phyloP scores from a whole-genome alignment of 2,888 invertebrate species.

The Ophion ventricosus region DNA sequence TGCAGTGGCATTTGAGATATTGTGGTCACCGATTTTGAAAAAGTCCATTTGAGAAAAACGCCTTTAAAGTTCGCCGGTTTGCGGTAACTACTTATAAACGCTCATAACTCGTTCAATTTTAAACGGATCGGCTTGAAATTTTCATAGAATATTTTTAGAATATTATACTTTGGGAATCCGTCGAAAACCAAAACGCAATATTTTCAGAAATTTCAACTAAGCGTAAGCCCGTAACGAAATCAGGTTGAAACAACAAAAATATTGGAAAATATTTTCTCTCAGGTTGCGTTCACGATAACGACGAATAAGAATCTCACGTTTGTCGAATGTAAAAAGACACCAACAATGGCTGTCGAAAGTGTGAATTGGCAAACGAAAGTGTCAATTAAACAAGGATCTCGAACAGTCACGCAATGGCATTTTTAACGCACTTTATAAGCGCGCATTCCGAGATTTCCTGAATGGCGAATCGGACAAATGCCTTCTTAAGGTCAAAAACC shows the following conservation, averaged over 20 bases:
- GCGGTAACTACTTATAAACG: no score
- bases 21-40: no score
- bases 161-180: no score
- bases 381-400: conserved; percentile 4
- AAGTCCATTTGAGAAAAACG: no score
- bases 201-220: no score
- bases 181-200: no score
- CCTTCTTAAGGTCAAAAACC: conserved; percentile 16
- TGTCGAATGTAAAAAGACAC: background rate
- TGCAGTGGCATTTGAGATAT: no score
- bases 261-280: background rate
- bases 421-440: background rate
- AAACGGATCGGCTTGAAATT: no score
- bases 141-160: no score
- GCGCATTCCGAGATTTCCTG: conserved; percentile 24
- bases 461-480: conserved; percentile 30
- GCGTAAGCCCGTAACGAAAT: background rate
- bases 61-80: no score
- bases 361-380: background rate
- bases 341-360: background rate
- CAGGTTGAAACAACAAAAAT: background rate
- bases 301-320: background rate
- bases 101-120: no score
- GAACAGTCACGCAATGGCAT: background rate
- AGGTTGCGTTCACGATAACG: background rate